Conservation (phyloP, 2,113 vertebrate species). For the Bothrops jararaca region DNA sequence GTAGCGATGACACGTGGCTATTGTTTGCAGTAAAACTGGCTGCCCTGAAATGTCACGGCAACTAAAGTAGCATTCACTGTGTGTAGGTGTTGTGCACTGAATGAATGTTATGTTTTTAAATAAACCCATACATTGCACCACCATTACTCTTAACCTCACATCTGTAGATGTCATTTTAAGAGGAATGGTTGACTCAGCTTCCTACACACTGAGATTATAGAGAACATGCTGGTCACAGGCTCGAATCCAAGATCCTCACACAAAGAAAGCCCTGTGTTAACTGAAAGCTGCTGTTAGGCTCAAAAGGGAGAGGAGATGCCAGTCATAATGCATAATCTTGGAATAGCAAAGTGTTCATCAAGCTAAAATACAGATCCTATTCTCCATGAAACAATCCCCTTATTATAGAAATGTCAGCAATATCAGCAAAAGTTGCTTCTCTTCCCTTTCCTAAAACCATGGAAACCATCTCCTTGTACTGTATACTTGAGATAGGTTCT, state of each 20-base stretch:
- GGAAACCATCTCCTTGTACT: not conserved
- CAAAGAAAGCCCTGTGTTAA: not conserved
- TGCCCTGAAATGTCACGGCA: not conserved
- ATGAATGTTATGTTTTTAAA: not conserved
- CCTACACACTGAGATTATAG: not conserved
- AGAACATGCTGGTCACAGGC: not conserved
- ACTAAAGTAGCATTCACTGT: not conserved
- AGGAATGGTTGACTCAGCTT: accelerated
- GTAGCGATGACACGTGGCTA: accelerated
- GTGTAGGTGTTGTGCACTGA: not conserved
- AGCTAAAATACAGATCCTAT: not conserved
- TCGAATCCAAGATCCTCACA: not conserved
- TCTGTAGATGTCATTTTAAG: accelerated
- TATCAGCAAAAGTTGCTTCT: not conserved
- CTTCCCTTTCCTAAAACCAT: not conserved
- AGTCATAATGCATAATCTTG: not conserved
- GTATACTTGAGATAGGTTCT: not conserved
- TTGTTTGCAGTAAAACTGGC: accelerated
- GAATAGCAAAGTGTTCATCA: not conserved
- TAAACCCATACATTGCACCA: accelerated
- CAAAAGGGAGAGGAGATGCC: not conserved
- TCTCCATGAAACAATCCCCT: not conserved
- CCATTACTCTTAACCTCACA: not conserved
- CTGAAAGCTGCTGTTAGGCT: not conserved
- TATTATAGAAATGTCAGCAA: not conserved